Percentiles rank a stretch among this genome's conserved stretches.
phyloP scores from a whole-genome alignment of 2,113 vertebrate genomes.

The Vireo altiloquus region DNA sequence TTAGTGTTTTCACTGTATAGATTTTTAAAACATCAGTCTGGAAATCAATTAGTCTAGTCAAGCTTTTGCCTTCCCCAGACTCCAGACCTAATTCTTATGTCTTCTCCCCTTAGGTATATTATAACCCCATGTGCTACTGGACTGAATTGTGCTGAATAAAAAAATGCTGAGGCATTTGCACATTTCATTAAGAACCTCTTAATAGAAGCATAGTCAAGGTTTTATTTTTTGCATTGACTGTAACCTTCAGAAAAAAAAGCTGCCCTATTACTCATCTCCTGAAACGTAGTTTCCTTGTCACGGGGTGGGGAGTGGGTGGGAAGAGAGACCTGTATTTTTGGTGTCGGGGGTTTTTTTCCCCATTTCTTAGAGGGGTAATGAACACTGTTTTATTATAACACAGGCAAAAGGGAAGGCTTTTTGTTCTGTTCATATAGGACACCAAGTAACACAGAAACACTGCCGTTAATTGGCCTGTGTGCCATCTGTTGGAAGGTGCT shows the following conservation, averaged over 20 bases:
- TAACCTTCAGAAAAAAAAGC: not conserved
- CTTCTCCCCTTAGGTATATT: constrained; percentile 3
- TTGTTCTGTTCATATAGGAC: not conserved
- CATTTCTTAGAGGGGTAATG: not conserved
- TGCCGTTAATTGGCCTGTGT: not conserved
- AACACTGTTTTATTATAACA: not conserved
- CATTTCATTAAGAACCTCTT: not conserved
- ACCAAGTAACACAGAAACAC: not conserved
- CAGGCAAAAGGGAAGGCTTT: not conserved
- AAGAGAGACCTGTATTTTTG: not conserved
- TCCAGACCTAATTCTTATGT: constrained; percentile 53
- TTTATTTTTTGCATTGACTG: not conserved
- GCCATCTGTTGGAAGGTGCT: not conserved
- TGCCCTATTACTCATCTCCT: not conserved
- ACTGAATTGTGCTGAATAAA: not conserved
- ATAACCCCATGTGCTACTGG: not conserved
- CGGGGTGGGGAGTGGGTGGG: not conserved
- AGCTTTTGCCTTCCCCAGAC: constrained; percentile 50
- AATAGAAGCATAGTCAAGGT: not conserved
- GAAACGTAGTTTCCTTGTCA: not conserved
- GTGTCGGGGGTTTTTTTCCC: accelerated
- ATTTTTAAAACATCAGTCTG: constrained; percentile 28
- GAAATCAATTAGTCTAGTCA: constrained; percentile 63
- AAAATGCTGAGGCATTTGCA: constrained; percentile 2
- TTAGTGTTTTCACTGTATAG: constrained; percentile 11